Evolutionary conservation across 2,797 vertebrate genomes (phyloP).

Genomic region (Spinibarbus caldwelli): DNA sequence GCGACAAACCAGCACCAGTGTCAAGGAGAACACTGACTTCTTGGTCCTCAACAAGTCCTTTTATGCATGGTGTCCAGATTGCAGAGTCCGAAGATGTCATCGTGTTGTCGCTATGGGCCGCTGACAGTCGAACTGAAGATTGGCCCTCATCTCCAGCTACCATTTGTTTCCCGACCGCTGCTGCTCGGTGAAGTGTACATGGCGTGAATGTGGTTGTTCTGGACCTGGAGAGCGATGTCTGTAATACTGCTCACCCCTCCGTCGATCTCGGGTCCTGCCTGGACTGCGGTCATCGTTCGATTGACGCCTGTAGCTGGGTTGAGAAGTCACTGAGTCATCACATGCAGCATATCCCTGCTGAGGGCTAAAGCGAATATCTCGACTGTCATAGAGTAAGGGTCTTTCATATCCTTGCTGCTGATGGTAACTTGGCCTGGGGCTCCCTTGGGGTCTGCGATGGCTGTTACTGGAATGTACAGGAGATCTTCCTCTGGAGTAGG

Average conservation of each 20-base stretch:
- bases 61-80: too few relatives aligned
- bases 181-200: too few relatives aligned
- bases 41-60: too few relatives aligned
- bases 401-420: not conserved
- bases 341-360: not conserved
- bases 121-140: too few relatives aligned
- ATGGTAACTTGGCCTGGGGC: not conserved
- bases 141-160: too few relatives aligned
- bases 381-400: not conserved
- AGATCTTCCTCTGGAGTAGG: too few relatives aligned
- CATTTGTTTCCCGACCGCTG: too few relatives aligned
- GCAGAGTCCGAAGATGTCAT: too few relatives aligned
- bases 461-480: too few relatives aligned
- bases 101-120: too few relatives aligned
- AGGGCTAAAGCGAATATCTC: not conserved
- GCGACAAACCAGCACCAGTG: too few relatives aligned
- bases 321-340: not conserved
- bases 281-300: not conserved
- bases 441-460: not conserved
- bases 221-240: slow-evolving; percentile 13
- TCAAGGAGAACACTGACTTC: too few relatives aligned
- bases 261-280: not conserved
- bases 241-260: not conserved
- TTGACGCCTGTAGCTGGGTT: not conserved
- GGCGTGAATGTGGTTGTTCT: not conserved